Base-by-base conservation (phyloP, 92 coral and sea anemone species). In the Metridium senile region DNA sequence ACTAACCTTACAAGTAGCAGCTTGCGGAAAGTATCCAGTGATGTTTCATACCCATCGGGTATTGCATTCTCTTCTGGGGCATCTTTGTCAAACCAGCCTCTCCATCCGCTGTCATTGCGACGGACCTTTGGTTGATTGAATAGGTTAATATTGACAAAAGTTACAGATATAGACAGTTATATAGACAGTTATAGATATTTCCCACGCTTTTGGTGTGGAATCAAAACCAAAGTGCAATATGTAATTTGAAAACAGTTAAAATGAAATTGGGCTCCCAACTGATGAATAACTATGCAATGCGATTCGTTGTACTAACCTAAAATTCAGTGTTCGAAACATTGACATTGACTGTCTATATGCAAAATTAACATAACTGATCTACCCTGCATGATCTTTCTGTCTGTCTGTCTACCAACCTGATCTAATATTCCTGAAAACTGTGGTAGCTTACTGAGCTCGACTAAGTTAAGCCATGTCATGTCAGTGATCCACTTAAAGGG, bases 381-480 rank as follows among this genome's bases (percentile, higher is more conserved):
- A 39, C 13, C 6, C 28, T 59, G 31, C 22, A 1, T 28, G 19
- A 9, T 20, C 59, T 54, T 3, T 20, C 59, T 54, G 23, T 54
- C 16, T 54, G 17, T 21, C 70, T 85, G 35, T 74, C 89, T 75
- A 81, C 92, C 62, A 61, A 91, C 93, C 97, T 91, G 97, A 80
- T 91, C 97, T 91, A 91, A 66, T 43, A 91, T 83, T 88, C 97
- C 97, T 85, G 97, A 91, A 66, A 91, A 91, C 91, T 91, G 93
- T 27, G 93, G 93, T 54, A 91, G 66, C 83, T 88, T 91, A 88
- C 91, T 73, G 16, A 91, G 93, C 89, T 91, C 97, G 11, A 91
- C 97, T 77, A 91, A 79, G 76, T 91, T 91, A 46, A 91, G 89
- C 93, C 93, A 91, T 7, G 97, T 91, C 97, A 91, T 91, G 80